Conservation (phyloP, 53 echinoderm and acorn worm species). For the Astropecten irregularis region DNA sequence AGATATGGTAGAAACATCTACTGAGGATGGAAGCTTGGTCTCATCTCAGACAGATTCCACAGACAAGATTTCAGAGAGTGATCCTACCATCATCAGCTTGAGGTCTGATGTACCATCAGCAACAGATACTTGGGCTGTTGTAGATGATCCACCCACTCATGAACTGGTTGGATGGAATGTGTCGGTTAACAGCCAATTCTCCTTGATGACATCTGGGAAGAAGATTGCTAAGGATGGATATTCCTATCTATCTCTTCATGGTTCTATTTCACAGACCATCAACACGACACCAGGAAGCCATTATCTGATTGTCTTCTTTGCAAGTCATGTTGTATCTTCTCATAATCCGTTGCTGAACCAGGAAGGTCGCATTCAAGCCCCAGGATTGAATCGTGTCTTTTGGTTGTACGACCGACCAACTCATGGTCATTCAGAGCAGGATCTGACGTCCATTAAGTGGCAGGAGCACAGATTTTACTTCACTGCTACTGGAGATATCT, state of each 20-base stretch:
- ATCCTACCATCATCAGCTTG: background rate
- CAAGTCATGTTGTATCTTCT: conserved; percentile 8
- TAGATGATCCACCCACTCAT: background rate
- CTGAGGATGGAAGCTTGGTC: too few species aligned
- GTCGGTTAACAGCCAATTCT: background rate
- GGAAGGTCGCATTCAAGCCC: conserved; percentile 38
- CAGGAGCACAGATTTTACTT: conserved; percentile 45
- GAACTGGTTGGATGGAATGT: background rate
- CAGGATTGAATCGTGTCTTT: conserved; percentile 44
- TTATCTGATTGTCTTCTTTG: conserved; percentile 14
- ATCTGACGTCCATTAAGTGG: background rate
- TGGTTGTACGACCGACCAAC: conserved; percentile 4
- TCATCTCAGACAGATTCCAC: too few species aligned
- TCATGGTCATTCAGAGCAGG: background rate
- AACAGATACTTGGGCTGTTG: background rate
- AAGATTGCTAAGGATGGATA: background rate
- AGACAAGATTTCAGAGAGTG: background rate
- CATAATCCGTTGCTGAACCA: conserved; percentile 16
- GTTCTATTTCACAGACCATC: conserved; percentile 8
- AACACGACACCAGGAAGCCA: conserved; percentile 13
- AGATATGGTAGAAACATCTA: too few species aligned
- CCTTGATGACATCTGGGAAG: background rate
- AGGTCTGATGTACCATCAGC: background rate
- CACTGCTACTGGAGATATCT: conserved; percentile 7
- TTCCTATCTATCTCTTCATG: background rate